Evolutionary conservation across 2,113 vertebrate genomes (phyloP), one percentile per base, ranked within the genome.

Genomic region (Puma concolor): DNA sequence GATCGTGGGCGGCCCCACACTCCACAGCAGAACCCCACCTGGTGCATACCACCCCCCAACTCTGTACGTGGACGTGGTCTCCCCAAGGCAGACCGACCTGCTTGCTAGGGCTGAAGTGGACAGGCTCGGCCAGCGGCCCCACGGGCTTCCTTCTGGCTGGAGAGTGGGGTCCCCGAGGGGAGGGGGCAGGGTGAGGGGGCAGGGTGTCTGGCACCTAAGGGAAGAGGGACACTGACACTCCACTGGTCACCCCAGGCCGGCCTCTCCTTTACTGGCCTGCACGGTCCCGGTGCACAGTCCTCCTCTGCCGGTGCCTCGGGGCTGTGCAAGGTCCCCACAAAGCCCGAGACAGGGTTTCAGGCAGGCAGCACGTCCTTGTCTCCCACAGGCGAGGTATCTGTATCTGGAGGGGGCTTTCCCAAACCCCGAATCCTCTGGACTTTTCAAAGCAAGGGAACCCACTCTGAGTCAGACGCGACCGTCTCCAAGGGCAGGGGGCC

Each of bases 41-140:
- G 27, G 25, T 10, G 1, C 1, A 3, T 10, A 16, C 7, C 29
- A 2, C 29, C 54, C 25, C 8, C 5, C 29, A 0, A 1, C 10
- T 23, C 48, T 23, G 15, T 5, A 16, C 5, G 0, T 12, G 12
- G 29, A 50, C 25, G 3, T 4, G 38, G 41, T 1, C 48, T 80
- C 89, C 0, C 2, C 5, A 13, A 19, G 2, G 38, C n/a, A 31
- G 15, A 64, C 66, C 15, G 13, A 63, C 41, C 8, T 29, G 81
- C 16, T 1, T 54, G n/a, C 50, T 41, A 17, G 50, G 21, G 71
- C 17, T 41, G 71, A 27, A 71, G 69, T 33, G 33, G 13, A 29
- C 23, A 2, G 1, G 21, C 57, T 52, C 84, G 0, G 16, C 4
- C 12, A 29, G 44, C 14, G 21, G 23, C 64, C 50, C 72, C 52